Evolutionary conservation across 1,140 invertebrate genomes (phyloP).

Genomic region (Bombus terrestris): DNA sequence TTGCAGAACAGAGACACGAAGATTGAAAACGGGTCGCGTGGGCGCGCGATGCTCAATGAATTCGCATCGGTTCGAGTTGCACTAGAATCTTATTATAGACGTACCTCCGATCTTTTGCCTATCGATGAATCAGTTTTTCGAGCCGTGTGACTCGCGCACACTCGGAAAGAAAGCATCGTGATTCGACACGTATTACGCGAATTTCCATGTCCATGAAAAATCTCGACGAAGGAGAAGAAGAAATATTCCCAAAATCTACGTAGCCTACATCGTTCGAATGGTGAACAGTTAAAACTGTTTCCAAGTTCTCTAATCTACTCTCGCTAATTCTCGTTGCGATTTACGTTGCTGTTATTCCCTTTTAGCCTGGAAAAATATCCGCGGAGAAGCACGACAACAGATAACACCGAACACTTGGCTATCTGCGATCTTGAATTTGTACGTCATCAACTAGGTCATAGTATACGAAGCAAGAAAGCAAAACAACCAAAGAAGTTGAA

Average conservation of each 20-base stretch:
- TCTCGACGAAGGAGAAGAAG: background rate
- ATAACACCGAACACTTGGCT: background rate
- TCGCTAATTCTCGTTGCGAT: background rate
- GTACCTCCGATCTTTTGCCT: background rate
- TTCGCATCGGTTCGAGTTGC: background rate
- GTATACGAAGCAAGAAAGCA: background rate
- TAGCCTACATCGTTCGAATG: background rate
- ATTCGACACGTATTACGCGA: background rate
- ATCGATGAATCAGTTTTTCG: slow-evolving; percentile 1
- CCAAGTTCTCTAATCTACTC: background rate
- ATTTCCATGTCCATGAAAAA: background rate
- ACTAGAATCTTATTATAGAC: slow-evolving; percentile 19
- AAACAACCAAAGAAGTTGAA: background rate
- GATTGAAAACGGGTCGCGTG: background rate
- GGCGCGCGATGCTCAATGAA: background rate
- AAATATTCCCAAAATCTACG: background rate
- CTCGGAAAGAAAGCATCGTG: background rate
- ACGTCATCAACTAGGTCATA: slow-evolving; percentile 8
- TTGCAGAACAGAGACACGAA: background rate
- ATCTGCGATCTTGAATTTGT: background rate
- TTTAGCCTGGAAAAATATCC: background rate
- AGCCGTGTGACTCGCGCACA: background rate
- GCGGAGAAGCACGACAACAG: background rate
- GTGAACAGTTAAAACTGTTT: background rate
- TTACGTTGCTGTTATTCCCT: background rate